phyloP scores from a whole-genome alignment of 1,140 invertebrate species.

The Tetramorium alpestre region DNA sequence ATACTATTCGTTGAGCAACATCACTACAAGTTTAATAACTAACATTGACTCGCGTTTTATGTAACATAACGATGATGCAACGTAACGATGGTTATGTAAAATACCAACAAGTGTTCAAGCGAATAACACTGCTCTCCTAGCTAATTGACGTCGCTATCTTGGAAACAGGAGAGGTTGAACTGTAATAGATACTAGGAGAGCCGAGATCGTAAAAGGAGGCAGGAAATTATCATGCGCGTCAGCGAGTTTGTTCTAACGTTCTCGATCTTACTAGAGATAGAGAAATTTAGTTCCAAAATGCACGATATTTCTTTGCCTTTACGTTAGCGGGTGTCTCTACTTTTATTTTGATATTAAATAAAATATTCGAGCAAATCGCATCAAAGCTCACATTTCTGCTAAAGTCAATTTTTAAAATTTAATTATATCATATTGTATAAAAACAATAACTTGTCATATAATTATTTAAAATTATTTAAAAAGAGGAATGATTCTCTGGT shows the following conservation, averaged over 20 bases:
- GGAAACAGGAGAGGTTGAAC: constrained; percentile 46
- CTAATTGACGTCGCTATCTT: constrained; percentile 53
- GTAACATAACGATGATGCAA: constrained; percentile 48
- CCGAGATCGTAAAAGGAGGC: constrained; percentile 36
- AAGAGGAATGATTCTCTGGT: background rate
- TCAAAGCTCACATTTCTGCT: background rate
- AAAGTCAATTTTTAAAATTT: background rate
- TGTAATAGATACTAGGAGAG: constrained; percentile 46
- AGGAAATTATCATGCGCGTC: constrained; percentile 33
- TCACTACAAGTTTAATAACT: constrained; percentile 41
- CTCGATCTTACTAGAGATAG: background rate
- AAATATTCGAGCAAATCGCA: background rate
- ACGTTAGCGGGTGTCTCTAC: background rate
- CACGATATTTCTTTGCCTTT: background rate
- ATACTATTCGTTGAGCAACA: constrained; percentile 18
- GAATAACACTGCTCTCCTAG: constrained; percentile 47
- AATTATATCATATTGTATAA: background rate
- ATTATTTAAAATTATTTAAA: constrained; percentile 1
- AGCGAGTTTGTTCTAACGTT: constrained; percentile 47
- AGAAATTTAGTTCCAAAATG: constrained; percentile 30
- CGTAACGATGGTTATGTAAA: constrained; percentile 55
- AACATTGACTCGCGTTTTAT: constrained; percentile 46
- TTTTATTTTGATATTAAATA: background rate
- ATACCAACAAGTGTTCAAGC: constrained; percentile 49
- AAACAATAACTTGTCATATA: background rate